phyloP scores from a whole-genome alignment of 2,888 invertebrate genomes.

The Napeogenes sylphis region DNA sequence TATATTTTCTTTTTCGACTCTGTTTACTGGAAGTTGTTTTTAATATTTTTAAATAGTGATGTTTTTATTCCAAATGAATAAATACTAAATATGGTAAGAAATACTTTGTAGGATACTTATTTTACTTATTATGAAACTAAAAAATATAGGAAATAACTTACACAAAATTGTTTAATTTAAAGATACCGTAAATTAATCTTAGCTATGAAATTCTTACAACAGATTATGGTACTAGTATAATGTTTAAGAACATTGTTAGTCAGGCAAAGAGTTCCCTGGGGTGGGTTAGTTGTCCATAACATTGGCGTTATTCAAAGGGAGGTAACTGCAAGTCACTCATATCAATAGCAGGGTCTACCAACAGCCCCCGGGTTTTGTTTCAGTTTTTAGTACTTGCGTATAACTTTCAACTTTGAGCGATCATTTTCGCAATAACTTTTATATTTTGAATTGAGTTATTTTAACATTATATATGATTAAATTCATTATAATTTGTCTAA shows the following conservation, averaged over 20 bases:
- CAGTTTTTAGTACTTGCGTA: slow-evolving; percentile 59
- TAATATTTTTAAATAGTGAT: background rate
- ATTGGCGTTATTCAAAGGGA: slow-evolving; percentile 54
- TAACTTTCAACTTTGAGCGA: slow-evolving; percentile 31
- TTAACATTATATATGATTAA: too few species aligned
- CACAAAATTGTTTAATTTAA: too few species aligned
- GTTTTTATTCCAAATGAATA: background rate
- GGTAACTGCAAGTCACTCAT: slow-evolving; percentile 75
- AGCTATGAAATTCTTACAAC: slow-evolving; percentile 15
- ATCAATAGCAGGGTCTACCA: slow-evolving; percentile 67
- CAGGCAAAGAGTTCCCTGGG: slow-evolving; percentile 47
- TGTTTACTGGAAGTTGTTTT: slow-evolving; percentile 7
- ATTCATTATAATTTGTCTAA: too few species aligned
- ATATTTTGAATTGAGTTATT: too few species aligned
- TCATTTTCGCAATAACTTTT: slow-evolving; percentile 34
- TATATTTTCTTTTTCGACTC: slow-evolving; percentile 10
- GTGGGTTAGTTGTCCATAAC: slow-evolving; percentile 62
- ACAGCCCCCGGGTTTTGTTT: slow-evolving; percentile 60
- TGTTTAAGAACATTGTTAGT: slow-evolving; percentile 68
- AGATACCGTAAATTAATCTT: background rate
- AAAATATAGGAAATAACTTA: too few species aligned
- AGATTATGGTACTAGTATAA: slow-evolving; percentile 48
- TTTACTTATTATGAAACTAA: too few species aligned
- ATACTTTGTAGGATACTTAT: too few species aligned
- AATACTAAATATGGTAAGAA: too few species aligned